A percentile compares a stretch with the other conserved stretches of the same genome.
phyloP scores from a whole-genome alignment of 92 coral and sea anemone genomes.

The Porites evermanni region DNA sequence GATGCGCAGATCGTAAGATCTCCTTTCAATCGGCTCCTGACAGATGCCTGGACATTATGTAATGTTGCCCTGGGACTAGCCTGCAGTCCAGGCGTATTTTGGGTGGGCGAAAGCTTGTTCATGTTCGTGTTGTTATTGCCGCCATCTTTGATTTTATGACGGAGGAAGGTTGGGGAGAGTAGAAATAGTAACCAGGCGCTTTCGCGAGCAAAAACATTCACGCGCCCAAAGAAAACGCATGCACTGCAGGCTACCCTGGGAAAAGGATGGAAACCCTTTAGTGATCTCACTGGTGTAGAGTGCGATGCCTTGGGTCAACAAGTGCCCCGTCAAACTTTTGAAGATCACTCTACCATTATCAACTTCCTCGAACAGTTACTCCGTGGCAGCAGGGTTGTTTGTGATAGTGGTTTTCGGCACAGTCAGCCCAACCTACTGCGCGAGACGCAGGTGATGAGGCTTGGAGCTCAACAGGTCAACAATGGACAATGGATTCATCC shows the following conservation, averaged over 20 bases:
- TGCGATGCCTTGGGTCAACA: slow-evolving; percentile 35
- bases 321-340: slow-evolving; percentile 53
- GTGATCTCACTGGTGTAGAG: slow-evolving; percentile 49
- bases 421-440: slow-evolving; percentile 59
- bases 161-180: too few species aligned
- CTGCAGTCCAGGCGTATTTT: too few species aligned
- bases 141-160: too few species aligned
- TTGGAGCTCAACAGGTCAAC: slow-evolving; percentile 44
- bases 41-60: slow-evolving; percentile 57
- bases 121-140: too few species aligned
- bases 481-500: slow-evolving; percentile 42
- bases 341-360: slow-evolving; percentile 46
- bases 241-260: too few species aligned
- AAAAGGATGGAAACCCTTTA: slow-evolving; percentile 11
- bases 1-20: slow-evolving; percentile 38
- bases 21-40: slow-evolving; percentile 57
- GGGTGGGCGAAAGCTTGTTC: too few species aligned
- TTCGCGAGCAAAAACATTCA: too few species aligned
- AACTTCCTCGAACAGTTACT: slow-evolving; percentile 36
- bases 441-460: slow-evolving; percentile 42
- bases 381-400: slow-evolving; percentile 53
- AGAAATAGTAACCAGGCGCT: too few species aligned
- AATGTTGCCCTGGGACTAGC: slow-evolving; percentile 21
- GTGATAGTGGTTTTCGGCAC: slow-evolving; percentile 57
- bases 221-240: too few species aligned